Base-by-base conservation (phyloP, 2,797 vertebrate genomes). In the Otus scops region DNA sequence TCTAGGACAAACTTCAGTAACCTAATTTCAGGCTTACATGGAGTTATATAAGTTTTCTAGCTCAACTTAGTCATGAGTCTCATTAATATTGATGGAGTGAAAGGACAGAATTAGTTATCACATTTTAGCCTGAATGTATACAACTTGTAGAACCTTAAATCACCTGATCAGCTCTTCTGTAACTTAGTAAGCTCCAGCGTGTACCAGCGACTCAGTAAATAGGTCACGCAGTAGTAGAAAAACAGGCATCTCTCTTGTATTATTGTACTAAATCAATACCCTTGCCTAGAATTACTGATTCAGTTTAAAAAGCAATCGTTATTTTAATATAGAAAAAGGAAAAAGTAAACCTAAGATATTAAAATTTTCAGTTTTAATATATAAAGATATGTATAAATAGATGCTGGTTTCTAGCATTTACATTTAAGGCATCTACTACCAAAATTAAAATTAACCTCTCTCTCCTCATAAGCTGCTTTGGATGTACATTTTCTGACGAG, bases 1-100 rank as follows among this genome's bases (percentile, higher is more conserved):
- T 20, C 23, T 3, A 45, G 89, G 85, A 11, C 88, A 63, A 22
- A 45, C 9, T n/a, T 56, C 3, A 54, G 73, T 41, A 28, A 43
- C 89, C 94, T 41, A 56, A 6, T 45, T 60, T 14, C 63, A 77
- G 60, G 71, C 68, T 94, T 30, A n/a, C 26, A 4, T 0, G 14
- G 68, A 28, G 7, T 94, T 97, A 79, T 7, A 13, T 85, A 96
- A 96, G 22, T 61, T 92, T 10, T 11, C 94, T 27, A 17, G 23
- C 84, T 88, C 26, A 59, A 51, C 79, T 7, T 2, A 13, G 34
- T 6, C 36, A 4, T 3, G 48, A 53, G 36, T 7, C 23, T 17
- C 15, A 10, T 6, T 32, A 18, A 23, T 14, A 9, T 56, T 9
- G 47, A 17, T 5, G 16, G 77, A 70, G 7, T 14, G 45, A 43